Evolutionary conservation across 2,113 vertebrate species (phyloP), one percentile per base, ranked within the genome.

Genomic region (Scomber japonicus): DNA sequence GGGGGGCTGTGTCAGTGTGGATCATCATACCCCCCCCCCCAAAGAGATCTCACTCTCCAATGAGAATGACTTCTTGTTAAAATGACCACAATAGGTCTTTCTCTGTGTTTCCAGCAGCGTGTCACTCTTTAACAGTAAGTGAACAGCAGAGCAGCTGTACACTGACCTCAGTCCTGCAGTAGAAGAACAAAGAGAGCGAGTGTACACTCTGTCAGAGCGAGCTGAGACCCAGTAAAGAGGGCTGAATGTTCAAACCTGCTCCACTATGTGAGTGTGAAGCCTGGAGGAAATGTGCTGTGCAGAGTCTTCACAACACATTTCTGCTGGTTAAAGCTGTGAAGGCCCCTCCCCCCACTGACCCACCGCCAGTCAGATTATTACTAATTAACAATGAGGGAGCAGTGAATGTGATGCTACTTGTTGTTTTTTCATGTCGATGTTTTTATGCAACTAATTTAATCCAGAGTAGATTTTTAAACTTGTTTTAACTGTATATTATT

Each of bases 371-470:
- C 16, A 27, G 68, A 21, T 31, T 67, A 24, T 35, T 74, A 59
- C 61, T 82, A 81, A 72, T 65, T 15, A 44, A 21, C 50, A 67
- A 14, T 5, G 48, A 76, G 19, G 68, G 61, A 66, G 75, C 72
- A 73, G 56, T 27, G 71, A 66, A 56, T 69, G 75, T 86, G 71
- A 60, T 49, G 15, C 48, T 75, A 35, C 24, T 68, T 54, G 31
- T 21, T 21, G 24, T 46, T 68, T 50, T 27, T 31, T 65, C 17
- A 54, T 73, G 72, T 24, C 13, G 30, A 65, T 68, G 67, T 60
- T 55, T 59, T 71, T 40, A 65, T 75, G 17, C 6, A 79, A 79
- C 75, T 82, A 84, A 82, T 83, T 83, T 63, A 85, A 83, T 71
- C 21, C 9, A 53, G 16, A 24, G 35, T 77, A 71, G 54, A 30